A percentile compares a stretch with the other conserved stretches of the same genome.
These are phyloP conservation scores for Eucriotettix oculatus DNA, from an alignment of 2,888 invertebrate genomes.

Conservation along the genomic window DNA sequence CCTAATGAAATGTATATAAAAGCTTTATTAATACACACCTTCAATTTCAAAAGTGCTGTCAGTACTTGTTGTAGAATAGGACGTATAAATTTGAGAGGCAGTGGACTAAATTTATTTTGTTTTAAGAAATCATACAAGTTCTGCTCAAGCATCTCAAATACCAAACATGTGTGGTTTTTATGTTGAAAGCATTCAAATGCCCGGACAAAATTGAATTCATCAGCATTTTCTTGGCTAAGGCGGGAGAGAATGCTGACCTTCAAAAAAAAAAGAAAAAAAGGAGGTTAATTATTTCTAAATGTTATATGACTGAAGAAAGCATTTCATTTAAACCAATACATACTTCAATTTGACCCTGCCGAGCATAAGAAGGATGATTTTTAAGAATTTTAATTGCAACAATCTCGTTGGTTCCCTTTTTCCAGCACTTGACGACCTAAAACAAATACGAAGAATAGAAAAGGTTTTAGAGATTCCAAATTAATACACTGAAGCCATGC, in stretches of 20 bases:
- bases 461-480: no score
- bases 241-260: constrained; percentile 80
- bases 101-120: constrained; percentile 97
- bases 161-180: constrained; percentile 97
- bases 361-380: constrained; percentile 99
- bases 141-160: constrained; percentile 99
- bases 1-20: neutral
- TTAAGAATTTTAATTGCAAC: constrained; percentile 99
- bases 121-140: constrained; percentile 99
- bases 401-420: constrained; percentile 99
- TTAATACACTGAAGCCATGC: no score
- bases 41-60: constrained; percentile 73
- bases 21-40: constrained; percentile 33
- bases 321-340: constrained; percentile 15
- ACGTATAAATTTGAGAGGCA: constrained; percentile 95
- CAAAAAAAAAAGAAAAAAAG: constrained; percentile 9
- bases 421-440: constrained; percentile 99
- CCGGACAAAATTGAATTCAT: constrained; percentile 99
- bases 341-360: constrained; percentile 99
- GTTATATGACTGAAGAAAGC: neutral
- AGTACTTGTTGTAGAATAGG: constrained; percentile 97
- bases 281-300: neutral
- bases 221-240: constrained; percentile 92
- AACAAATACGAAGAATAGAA: constrained; percentile 2
- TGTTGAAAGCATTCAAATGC: constrained; percentile 99